Conservation (phyloP, 2,797 vertebrate genomes). For the Epinephelus coioides region DNA sequence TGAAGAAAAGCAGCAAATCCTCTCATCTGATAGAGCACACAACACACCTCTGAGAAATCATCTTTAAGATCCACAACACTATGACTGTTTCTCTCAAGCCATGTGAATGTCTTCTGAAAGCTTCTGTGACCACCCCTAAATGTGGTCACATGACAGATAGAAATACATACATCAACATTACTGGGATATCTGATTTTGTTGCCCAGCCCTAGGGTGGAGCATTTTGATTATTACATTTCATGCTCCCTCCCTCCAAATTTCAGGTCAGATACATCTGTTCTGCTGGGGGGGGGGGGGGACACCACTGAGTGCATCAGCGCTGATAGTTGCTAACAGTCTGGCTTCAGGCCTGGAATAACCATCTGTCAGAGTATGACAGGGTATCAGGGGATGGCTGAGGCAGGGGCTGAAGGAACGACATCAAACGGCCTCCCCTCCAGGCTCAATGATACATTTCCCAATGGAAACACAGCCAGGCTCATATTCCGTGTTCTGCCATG, state of each 20-base stretch:
- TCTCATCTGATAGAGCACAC: too few relatives aligned
- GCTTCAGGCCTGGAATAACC: conserved; percentile 37
- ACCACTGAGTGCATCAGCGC: conserved; percentile 9
- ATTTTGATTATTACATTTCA: conserved; percentile 16
- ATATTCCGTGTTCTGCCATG: conserved; percentile 45
- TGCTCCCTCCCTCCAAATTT: conserved; percentile 8
- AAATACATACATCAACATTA: neutral
- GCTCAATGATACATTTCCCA: conserved; percentile 38
- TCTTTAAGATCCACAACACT: too few relatives aligned
- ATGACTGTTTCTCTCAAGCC: too few relatives aligned
- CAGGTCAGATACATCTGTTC: conserved; percentile 12
- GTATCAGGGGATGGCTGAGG: conserved; percentile 25
- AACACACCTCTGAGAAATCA: too few relatives aligned
- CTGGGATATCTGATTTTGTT: neutral
- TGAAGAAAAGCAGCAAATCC: too few relatives aligned
- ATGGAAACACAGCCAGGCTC: conserved; percentile 55
- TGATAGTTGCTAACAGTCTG: conserved; percentile 21
- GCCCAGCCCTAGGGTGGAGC: neutral
- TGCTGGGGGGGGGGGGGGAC: neutral
- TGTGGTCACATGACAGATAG: neutral
- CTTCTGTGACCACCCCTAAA: neutral
- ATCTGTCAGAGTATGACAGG: conserved; percentile 43
- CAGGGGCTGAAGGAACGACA: conserved; percentile 35
- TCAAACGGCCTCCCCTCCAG: conserved; percentile 51
- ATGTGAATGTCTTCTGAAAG: neutral